Evolutionary conservation across 2,797 vertebrate species (phyloP), one percentile per base, ranked within the genome.

Genomic region (Tragopan temminckii): DNA sequence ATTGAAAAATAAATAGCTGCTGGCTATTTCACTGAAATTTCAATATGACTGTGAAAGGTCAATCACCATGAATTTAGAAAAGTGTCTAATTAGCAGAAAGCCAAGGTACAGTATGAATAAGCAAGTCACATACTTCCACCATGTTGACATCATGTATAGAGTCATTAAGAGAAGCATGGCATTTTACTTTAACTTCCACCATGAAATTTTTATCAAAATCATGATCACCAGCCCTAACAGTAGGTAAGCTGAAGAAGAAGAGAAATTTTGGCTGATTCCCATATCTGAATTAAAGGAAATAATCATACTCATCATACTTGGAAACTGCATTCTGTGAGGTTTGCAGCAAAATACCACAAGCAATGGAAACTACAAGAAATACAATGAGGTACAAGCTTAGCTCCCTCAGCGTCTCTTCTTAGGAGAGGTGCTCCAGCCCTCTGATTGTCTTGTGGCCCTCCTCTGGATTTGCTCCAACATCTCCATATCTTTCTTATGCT

Each of bases 1-100:
- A 66, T 61, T 71, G 53, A 55, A 78, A 82, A 94, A 89, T 80
- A 82, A 94, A 87, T 80, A 59, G 53, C 19, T 85, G 8, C 48
- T 43, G n/a, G 24, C 17, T 77, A 42, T 11, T 71, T 25, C 71
- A 75, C 10, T 71, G 42, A 85, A 80, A 75, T 66, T 85, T 66
- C 38, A 87, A 64, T 31, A 46, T 29, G 35, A 38, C 36, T 92
- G n/a, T 77, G 45, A 90, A 89, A 87, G 93, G 33, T 53, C 61
- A 78, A 43, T 29, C 29, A 61, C 0, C 5, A 9, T 18, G 5
- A 7, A 33, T 87, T 87, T 16, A 2, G 36, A 63, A 78, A 68
- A n/a, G 8, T 14, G 13, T 13, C 21, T 48, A 45, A 43, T 13
- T 67, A 5, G 66, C 74, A 35, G 25, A 4, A n/a, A 74, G 10